Percentiles rank a stretch among this genome's conserved stretches.
Evolutionary conservation across 2,888 invertebrate species (phyloP).

Genomic region (Heliconius ismenius): DNA sequence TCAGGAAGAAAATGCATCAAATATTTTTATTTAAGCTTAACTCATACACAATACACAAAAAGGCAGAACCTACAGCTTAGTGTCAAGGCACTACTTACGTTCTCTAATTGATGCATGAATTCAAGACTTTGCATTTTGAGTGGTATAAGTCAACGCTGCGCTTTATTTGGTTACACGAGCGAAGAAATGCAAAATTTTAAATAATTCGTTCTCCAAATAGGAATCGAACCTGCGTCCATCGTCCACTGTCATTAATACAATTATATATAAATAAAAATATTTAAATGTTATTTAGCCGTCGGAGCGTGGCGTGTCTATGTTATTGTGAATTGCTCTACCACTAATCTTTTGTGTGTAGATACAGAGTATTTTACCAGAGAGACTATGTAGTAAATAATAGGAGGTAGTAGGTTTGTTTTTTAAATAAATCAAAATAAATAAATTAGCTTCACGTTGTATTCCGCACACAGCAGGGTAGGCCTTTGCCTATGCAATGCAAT

Average conservation of each 20-base stretch:
- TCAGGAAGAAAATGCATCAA: too few species aligned
- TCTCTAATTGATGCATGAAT: too few species aligned
- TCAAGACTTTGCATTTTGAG: neutral
- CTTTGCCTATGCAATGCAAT: too few species aligned
- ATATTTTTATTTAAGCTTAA: too few species aligned
- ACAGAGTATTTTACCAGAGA: conserved; percentile 31
- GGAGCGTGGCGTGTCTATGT: conserved; percentile 24
- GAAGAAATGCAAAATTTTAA: neutral
- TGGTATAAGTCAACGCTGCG: neutral
- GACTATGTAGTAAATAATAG: neutral
- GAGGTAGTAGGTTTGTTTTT: too few species aligned
- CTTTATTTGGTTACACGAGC: neutral
- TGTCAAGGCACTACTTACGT: too few species aligned
- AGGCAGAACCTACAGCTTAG: too few species aligned
- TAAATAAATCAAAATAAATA: too few species aligned
- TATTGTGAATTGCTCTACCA: conserved; percentile 24
- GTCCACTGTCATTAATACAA: neutral
- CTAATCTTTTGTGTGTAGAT: conserved; percentile 32
- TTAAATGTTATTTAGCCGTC: conserved; percentile 20
- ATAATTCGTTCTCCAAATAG: neutral
- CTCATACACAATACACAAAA: too few species aligned
- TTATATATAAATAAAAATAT: conserved; percentile 9
- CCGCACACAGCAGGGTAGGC: too few species aligned
- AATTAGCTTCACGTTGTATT: too few species aligned
- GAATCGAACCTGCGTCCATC: neutral